These are phyloP conservation scores for Hyppa rectilinea DNA, from an alignment of 2,888 invertebrate species.

Conservation along the genomic window DNA sequence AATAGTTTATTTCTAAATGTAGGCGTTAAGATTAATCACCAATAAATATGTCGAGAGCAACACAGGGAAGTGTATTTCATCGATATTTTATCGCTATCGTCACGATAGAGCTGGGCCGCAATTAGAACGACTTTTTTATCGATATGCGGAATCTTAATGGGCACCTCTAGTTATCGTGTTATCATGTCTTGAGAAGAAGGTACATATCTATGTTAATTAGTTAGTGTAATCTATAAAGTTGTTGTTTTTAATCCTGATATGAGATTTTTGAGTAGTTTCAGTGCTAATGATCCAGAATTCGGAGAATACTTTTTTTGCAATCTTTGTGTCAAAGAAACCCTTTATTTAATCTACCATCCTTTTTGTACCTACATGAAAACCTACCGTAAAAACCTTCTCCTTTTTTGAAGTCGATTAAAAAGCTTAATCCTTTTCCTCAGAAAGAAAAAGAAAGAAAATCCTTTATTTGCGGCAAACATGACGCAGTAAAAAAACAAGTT, in stretches of 20 bases:
- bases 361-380: too few species aligned
- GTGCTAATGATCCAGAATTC: slow-evolving; percentile 3
- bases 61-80: slow-evolving; percentile 72
- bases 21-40: slow-evolving; percentile 70
- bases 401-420: too few species aligned
- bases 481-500: too few species aligned
- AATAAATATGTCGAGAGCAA: slow-evolving; percentile 75
- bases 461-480: too few species aligned
- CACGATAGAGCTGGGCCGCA: slow-evolving; percentile 55
- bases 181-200: slow-evolving; percentile 25
- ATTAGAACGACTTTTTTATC: slow-evolving; percentile 55
- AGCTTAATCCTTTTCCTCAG: too few species aligned
- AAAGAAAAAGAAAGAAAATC: too few species aligned
- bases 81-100: slow-evolving; percentile 75
- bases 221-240: slow-evolving; percentile 32
- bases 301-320: background rate
- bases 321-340: background rate
- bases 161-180: slow-evolving; percentile 36
- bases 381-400: too few species aligned
- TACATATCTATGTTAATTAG: slow-evolving; percentile 16
- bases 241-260: slow-evolving; percentile 27
- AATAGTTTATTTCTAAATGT: slow-evolving; percentile 63
- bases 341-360: too few species aligned
- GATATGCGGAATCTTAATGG: slow-evolving; percentile 47
- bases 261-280: slow-evolving; percentile 1